Base-by-base conservation (phyloP, 2,113 vertebrate species). In the Ctenodactylus gundi region DNA sequence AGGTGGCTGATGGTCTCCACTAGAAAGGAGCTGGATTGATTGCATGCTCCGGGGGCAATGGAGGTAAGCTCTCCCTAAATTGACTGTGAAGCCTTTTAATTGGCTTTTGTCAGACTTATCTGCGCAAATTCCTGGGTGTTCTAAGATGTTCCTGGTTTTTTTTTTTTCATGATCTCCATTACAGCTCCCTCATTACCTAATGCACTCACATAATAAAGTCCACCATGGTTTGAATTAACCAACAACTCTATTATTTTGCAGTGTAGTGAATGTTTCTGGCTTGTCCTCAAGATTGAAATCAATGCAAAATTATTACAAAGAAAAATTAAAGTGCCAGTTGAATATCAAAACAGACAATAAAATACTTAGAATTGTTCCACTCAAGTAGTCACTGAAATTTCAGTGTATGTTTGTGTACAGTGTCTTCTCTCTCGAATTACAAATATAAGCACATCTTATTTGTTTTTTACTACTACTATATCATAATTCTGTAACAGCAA, bases 401-500 rank as follows among this genome's bases (percentile, higher is more conserved):
- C 91, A 46, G 23, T 27, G 21, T 80, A 6, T 73, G 53, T 73
- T 7, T 57, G 2, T 83, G 1, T 80, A 77, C 15, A 0, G 0
- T 46, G 29, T 34, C 12, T 12, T 93, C 31, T 76, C 15, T 85
- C 23, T 64, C 27, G 76, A 76, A 73, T 90, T 91, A 68, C 27
- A 93, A 46, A 87, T 94, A 39, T 29, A 34, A 64, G 4, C 36
- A 86, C 14, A 11, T 4, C n/a, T 27, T 51, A 55, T 18, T 70
- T 83, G 51, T 78, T 4, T 85, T 51, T 82, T 53, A 12, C 18
- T 85, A 75, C 23, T 34, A 75, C 15, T 76, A 13, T 92, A 58
- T 88, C 88, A 84, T n/a, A 60, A 41, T 53, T 94, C 39, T 88
- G n/a, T 77, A 53, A 77, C 51, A 91, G 70, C 81, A 93, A 85